phyloP scores from a whole-genome alignment of 1,140 invertebrate genomes.

The Cydia pomonella region DNA sequence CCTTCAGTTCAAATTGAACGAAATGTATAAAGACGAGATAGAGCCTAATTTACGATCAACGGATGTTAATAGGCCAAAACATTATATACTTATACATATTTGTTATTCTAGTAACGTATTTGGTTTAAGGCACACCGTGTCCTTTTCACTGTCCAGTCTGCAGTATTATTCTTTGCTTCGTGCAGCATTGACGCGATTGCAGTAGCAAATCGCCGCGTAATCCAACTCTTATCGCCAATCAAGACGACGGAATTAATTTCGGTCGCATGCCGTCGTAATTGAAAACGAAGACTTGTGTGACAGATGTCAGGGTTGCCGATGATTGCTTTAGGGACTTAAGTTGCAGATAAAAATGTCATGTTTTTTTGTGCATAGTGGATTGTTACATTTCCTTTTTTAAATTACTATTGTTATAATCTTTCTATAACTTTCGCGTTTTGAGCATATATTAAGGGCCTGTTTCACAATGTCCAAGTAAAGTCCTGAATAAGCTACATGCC shows the following conservation, averaged over 20 bases:
- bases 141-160: constrained; percentile 35
- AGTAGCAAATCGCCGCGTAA: constrained; percentile 71
- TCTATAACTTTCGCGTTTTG: background rate
- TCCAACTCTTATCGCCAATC: constrained; percentile 71
- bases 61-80: too few species aligned
- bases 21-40: too few species aligned
- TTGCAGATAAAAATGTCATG: background rate
- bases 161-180: constrained; percentile 52
- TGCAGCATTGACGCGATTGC: constrained; percentile 63
- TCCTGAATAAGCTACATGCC: too few species aligned
- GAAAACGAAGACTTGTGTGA: constrained; percentile 66
- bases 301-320: constrained; percentile 52
- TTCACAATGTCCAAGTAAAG: too few species aligned
- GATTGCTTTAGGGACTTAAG: constrained; percentile 43
- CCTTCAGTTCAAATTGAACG: too few species aligned
- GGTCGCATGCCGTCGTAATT: constrained; percentile 64
- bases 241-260: constrained; percentile 72
- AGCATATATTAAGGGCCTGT: too few species aligned
- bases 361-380: background rate
- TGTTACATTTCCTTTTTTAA: too few species aligned
- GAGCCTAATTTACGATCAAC: too few species aligned
- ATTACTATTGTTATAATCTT: too few species aligned
- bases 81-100: too few species aligned
- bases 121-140: background rate
- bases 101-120: too few species aligned